These are phyloP conservation scores for Petrolisthes manimaculis DNA, from an alignment of 2,888 invertebrate species.

Conservation along the genomic window DNA sequence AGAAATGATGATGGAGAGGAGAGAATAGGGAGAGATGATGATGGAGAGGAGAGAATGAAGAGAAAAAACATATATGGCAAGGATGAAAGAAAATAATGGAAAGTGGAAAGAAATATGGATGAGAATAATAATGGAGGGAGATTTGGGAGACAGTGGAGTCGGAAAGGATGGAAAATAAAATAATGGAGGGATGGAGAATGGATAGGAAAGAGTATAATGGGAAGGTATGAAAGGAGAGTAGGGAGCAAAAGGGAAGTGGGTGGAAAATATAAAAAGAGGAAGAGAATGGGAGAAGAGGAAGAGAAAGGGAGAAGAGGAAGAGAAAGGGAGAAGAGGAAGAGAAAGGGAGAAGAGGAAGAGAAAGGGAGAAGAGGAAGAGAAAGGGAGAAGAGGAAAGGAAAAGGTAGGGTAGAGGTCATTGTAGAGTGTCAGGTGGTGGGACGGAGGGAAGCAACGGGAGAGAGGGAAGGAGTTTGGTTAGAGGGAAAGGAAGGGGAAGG, in stretches of 20 bases:
- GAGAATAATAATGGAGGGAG: neutral
- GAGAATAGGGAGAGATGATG: neutral
- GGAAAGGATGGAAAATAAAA: neutral
- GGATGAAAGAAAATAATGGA: too few species aligned
- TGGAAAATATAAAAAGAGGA: neutral
- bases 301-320: neutral
- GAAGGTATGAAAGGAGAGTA: neutral
- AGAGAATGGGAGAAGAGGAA: conserved; percentile 21
- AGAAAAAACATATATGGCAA: neutral
- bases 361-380: neutral
- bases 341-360: neutral
- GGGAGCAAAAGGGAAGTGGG: neutral
- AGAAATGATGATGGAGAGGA: neutral
- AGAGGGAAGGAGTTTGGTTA: neutral
- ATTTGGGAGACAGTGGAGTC: neutral
- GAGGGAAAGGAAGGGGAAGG: neutral
- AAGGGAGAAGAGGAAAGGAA: neutral
- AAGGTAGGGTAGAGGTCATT: neutral
- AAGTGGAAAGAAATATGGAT: neutral
- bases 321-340: neutral
- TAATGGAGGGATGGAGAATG: neutral
- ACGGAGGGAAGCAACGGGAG: too few species aligned
- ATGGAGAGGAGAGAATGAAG: neutral
- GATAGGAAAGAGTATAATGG: neutral
- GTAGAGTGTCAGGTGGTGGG: neutral